Evolutionary conservation across 2,113 vertebrate genomes (phyloP), one percentile per base, ranked within the genome.

Genomic region (Macaca mulatta): DNA sequence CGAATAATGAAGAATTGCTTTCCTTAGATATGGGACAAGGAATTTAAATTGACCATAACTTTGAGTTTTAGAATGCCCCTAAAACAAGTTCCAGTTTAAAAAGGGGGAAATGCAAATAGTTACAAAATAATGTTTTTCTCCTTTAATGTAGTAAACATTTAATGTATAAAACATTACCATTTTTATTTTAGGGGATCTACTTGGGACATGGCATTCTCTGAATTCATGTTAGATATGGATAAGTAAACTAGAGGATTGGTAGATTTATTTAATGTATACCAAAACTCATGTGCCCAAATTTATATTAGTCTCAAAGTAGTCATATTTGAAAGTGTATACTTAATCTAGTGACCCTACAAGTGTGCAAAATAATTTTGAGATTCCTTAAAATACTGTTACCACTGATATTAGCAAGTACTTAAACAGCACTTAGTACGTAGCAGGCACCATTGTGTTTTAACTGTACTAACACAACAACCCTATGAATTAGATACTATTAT

Each of bases 151-250:
- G 13, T 69, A 50, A 88, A 92, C 14, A 45, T 43, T 30, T 6
- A 61, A 84, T 61, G 22, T 43, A 18, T 45, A 75, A 79, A 38
- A 55, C 11, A 9, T 92, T 16, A 59, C 20, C 35, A 48, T 92
- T 94, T 94, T 93, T 96, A 85, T 91, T 95, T 95, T 90, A 93
- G 81, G 25, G 82, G 14, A 32, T 81, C 8, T 69, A 22, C 11
- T 78, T 74, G 59, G n/a, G 74, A 67, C 11, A 78, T 93, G 10
- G 17, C 32, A 90, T 38, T 57, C 35, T 70, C 27, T 78, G 57
- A 89, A 74, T 89, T 32, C 3, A 3, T 74, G 25, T 69, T 5
- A 52, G 67, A 45, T 59, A 52, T 20, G 81, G 8, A 92, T 40
- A 95, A 32, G 1, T 55, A 17, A 84, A 70, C 16, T 25, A 80